Evolutionary conservation across 1,140 invertebrate genomes (phyloP), one percentile per base, ranked within the genome.

Genomic region (Zaprionus inermis): DNA sequence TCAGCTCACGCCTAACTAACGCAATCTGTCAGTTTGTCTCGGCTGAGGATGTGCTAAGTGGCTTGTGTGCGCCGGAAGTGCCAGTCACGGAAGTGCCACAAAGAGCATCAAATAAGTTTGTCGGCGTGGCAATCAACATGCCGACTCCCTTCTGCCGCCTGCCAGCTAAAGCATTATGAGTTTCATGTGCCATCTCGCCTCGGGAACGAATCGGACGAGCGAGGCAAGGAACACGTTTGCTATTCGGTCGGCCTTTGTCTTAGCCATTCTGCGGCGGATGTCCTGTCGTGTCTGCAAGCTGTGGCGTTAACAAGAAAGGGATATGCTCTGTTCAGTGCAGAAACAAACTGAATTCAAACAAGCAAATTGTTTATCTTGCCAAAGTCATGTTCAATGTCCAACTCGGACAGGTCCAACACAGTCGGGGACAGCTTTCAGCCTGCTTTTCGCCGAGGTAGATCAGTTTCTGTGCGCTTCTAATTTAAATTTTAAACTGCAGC

Each of bases 351-450:
- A 70, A 84, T 56, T 57, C 66, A 59, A 56, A 60, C 82, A 86
- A 72, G 70, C 71, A 76, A 85, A 86, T 79, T 85, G 79, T 86
- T 86, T 86, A 76, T 81, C 55, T 78, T 75, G 76, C 78, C 75
- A 72, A 86, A 86, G 75, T 85, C 79, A 86, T 83, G 79, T 82
- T 73, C 72, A 82, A 61, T 79, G 68, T 63, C 65, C 79, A 57
- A 69, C 57, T 51, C 72, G 65, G 55, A 12, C 63, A 63, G 72
- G 38, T 61, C 1, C 10, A n/a, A n/a, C n/a, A n/a, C 32, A 46
- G 67, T 56, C 16, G 54, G 59, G 34, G 51, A 54, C 18, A 73
- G 60, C 69, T 72, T 63, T 46, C 54, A 59, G 51, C 49, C 30
- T 61, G 34, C 44, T n/a, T 16, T 6, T 18, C 24, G 41, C 55